A percentile compares a stretch with the other conserved stretches of the same genome.
These are phyloP conservation scores for Pristionchus entomophagus DNA, from an alignment of 2,888 invertebrate genomes.

Conservation along the genomic window DNA sequence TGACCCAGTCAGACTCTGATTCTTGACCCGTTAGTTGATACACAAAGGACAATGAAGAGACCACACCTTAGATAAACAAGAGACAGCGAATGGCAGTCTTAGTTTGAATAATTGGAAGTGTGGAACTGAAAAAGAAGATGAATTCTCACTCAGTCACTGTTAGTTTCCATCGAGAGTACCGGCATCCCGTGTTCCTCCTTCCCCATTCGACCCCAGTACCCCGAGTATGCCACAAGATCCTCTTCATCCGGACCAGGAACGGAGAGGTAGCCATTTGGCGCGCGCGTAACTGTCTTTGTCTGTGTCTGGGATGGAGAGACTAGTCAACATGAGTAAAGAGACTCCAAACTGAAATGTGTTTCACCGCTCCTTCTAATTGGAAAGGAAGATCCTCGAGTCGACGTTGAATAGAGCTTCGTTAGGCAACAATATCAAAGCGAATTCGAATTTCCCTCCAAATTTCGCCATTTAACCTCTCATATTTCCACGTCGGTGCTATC, in stretches of 20 bases:
- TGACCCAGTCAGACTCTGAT: slow-evolving; percentile 5
- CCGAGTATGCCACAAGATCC: background rate
- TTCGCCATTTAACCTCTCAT: background rate
- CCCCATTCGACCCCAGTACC: background rate
- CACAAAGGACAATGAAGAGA: background rate
- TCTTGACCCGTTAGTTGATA: background rate
- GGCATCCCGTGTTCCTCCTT: background rate
- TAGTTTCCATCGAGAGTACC: slow-evolving; percentile 18
- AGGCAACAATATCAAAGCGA: too few relatives aligned
- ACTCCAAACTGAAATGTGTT: too few relatives aligned
- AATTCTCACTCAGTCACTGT: slow-evolving; percentile 4
- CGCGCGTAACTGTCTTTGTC: background rate
- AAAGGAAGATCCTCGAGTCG: too few relatives aligned
- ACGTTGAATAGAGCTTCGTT: too few relatives aligned
- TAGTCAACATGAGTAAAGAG: too few relatives aligned
- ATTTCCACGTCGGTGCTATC: slow-evolving; percentile 18
- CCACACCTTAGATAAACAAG: background rate
- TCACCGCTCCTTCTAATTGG: too few relatives aligned
- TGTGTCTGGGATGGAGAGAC: background rate
- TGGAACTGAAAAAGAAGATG: too few relatives aligned
- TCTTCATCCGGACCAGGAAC: background rate
- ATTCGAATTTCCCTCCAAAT: too few relatives aligned
- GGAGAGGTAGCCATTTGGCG: background rate
- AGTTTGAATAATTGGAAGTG: too few relatives aligned
- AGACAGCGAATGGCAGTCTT: too few relatives aligned